These are phyloP conservation scores for Tetranychus piercei DNA, from an alignment of 2,888 invertebrate species.

Conservation along the genomic window DNA sequence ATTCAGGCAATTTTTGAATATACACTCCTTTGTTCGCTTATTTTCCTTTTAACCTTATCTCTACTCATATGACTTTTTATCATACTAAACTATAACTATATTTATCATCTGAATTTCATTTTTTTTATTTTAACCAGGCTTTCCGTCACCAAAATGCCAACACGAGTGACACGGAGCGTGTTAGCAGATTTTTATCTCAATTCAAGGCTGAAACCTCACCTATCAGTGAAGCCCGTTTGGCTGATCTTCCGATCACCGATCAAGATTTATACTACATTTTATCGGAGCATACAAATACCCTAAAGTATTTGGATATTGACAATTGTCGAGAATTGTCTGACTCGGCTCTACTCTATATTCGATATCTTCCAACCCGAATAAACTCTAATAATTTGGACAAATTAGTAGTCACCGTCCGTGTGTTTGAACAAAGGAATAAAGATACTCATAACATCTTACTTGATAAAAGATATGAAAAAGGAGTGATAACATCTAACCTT, in stretches of 20 bases:
- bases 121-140: constrained; percentile 10
- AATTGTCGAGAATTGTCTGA: constrained; percentile 51
- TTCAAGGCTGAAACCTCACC: constrained; percentile 14
- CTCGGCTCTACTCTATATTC: constrained; percentile 46
- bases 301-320: constrained; percentile 44
- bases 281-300: constrained; percentile 14
- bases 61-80: background rate
- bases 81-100: background rate
- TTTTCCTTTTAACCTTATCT: background rate
- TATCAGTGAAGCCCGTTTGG: constrained; percentile 9
- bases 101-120: background rate
- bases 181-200: constrained; percentile 13
- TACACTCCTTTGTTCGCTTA: background rate
- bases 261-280: constrained; percentile 15
- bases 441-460: background rate
- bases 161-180: background rate
- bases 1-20: background rate
- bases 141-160: constrained; percentile 13
- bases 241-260: constrained; percentile 18
- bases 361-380: constrained; percentile 32
- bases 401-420: constrained; percentile 4
- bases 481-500: constrained; percentile 13
- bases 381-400: constrained; percentile 3
- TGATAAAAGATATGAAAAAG: constrained; percentile 14
- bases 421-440: background rate